A percentile compares a stretch with the other conserved stretches of the same genome.
phyloP scores from a whole-genome alignment of 2,113 vertebrate genomes.

The Coptodon rendalli region DNA sequence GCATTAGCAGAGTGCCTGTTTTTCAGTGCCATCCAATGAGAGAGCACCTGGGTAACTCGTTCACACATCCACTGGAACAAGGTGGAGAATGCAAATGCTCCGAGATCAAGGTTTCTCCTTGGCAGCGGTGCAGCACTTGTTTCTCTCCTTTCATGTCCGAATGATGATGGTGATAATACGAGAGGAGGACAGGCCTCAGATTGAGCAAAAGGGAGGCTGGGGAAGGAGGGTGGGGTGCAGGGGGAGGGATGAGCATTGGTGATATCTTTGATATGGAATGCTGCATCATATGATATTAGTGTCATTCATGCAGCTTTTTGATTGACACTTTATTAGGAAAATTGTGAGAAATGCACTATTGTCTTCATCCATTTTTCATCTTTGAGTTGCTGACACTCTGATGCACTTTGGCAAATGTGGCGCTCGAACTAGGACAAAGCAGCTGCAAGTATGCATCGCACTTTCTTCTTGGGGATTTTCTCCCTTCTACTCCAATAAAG shows the following conservation, averaged over 20 bases:
- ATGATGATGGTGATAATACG: conserved; percentile 60
- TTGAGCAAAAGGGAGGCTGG: conserved; percentile 13
- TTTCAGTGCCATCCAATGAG: conserved; percentile 53
- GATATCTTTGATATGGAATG: conserved; percentile 56
- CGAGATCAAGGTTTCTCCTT: conserved; percentile 64
- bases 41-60: conserved; percentile 29
- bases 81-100: conserved; percentile 62
- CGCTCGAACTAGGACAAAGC: conserved; percentile 35
- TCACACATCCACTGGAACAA: conserved; percentile 42
- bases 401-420: conserved; percentile 38
- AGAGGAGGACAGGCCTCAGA: conserved; percentile 47
- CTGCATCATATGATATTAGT: conserved; percentile 55
- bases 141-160: conserved; percentile 56
- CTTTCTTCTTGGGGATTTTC: neutral
- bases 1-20: conserved; percentile 48
- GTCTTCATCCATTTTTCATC: conserved; percentile 46
- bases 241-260: conserved; percentile 12
- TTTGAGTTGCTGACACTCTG: conserved; percentile 41
- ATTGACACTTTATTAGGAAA: conserved; percentile 55
- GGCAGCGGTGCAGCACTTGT: conserved; percentile 48
- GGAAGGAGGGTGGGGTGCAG: neutral
- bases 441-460: neutral
- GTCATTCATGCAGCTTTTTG: conserved; percentile 37
- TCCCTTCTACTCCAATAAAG: neutral
- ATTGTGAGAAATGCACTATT: conserved; percentile 34